Evolutionary conservation across 2,113 vertebrate genomes (phyloP), one percentile per base, ranked within the genome.

Genomic region (Megalops atlanticus): DNA sequence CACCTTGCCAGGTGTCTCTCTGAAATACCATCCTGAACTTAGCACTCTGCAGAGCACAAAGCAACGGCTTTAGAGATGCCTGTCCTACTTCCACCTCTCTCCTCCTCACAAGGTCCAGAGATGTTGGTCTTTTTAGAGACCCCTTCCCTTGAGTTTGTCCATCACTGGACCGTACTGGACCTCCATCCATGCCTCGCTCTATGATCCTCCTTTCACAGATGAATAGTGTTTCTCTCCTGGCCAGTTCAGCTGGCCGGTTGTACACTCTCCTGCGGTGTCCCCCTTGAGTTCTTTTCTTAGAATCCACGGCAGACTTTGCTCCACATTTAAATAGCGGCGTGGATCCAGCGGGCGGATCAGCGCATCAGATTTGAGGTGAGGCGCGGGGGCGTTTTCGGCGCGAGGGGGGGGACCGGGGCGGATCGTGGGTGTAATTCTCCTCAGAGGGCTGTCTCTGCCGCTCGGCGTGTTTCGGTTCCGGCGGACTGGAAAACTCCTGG

Each of bases 271-370:
- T 10, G 15, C 14, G 5, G 16, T 21, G 6, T 27, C 43, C 41
- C 74, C 40, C 40, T 49, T 45, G 43, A 76, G n/a, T 27, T 36
- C 2, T 33, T 74, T 52, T 40, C 35, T 41, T 39, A 74, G 52
- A 80, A 58, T 70, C 54, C n/a, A 58, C 52, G 58, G 58, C 80
- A 45, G 41, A 58, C 11, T n/a, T 14, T 64, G 5, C 54, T 68
- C n/a, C 15, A 14, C 33, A 58, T 64, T 24, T 58, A 24, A 64
- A 31, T 40, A 24, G n/a, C 36, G 2, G 49, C 52, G 18, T 39
- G 47, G 43, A 35, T 7, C 52, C 49, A 39, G 39, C n/a, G 49
- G 49, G 15, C 33, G 10, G 49, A 33, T 31, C 73, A 27, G 24
- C 5, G 16, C 18, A 12, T 71, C 11, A 70, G 64, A 71, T 43